Evolutionary conservation across 1,140 invertebrate genomes (phyloP), one percentile per base, ranked within the genome.

Genomic region (Sitophilus oryzae): DNA sequence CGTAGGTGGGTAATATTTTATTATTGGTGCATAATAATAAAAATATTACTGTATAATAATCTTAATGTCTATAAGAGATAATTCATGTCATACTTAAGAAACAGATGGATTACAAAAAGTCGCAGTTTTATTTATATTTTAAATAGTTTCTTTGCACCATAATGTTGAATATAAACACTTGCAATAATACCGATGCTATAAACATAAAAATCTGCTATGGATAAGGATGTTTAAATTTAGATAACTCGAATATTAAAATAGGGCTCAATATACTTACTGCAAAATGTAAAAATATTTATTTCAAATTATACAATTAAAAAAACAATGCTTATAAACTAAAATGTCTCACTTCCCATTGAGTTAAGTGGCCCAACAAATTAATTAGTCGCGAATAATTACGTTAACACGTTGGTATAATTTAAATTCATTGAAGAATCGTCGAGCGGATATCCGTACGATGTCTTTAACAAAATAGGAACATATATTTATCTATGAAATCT

Each of bases 361-460:
- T 42, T 42, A 42, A 42, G n/a, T 19, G 40, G 16, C 9, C 3
- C 40, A 3, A 18, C 19, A 9, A 42, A 42, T 42, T 42, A 42
- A 42, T 42, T 42, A 42, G 14, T 42, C 6, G 15, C 3, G 21
- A 42, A 42, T 42, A 42, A 42, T 42, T 42, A 20, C 15, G 21
- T 42, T 42, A 42, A 21, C 18, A 42, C 19, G 18, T 19, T 42
- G 19, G 11, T 42, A 21, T 42, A 42, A 42, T 42, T 42, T 19
- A 42, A 42, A 42, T 42, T 42, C 40, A 42, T 42, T 2, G 19
- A 42, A 42, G 40, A 2, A 42, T 15, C 15, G 40, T 42, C 5
- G 19, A 42, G 19, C 40, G 40, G 40, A 42, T 42, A 42, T 42
- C 40, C 40, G 40, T 19, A 42, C 19, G 25, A 34, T 38, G 40